phyloP scores from a whole-genome alignment of 53 echinoderm and acorn worm species.

The Henricia sp. region DNA sequence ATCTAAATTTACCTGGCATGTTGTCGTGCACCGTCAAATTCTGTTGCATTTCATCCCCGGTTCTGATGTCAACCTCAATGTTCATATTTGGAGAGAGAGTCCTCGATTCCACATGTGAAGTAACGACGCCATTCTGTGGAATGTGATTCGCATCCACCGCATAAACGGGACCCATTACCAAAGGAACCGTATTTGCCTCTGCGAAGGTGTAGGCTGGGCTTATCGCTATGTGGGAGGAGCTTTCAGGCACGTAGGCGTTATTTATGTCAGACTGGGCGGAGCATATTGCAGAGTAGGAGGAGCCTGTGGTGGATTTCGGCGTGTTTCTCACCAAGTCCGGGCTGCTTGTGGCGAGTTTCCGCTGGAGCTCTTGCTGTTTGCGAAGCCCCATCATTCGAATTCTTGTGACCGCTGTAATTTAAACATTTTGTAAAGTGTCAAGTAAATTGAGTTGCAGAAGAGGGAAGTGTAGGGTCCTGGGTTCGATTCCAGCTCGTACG shows the following conservation, averaged over 20 bases:
- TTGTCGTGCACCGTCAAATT: not conserved
- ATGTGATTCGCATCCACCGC: not conserved
- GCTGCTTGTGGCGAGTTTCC: constrained; percentile 9
- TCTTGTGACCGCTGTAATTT: constrained; percentile 35
- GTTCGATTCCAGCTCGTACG: too few species aligned
- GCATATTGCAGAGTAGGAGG: not conserved
- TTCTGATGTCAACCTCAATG: not conserved
- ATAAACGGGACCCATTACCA: constrained; percentile 26
- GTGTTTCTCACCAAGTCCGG: not conserved
- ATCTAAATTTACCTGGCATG: too few species aligned
- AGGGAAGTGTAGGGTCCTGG: too few species aligned
- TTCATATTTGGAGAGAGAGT: not conserved
- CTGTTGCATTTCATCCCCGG: not conserved
- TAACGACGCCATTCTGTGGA: not conserved
- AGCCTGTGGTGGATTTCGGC: not conserved
- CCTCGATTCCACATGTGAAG: not conserved
- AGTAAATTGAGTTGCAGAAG: too few species aligned
- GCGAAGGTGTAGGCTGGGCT: not conserved
- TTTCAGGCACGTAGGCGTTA: not conserved
- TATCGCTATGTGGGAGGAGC: not conserved
- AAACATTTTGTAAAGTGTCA: too few species aligned
- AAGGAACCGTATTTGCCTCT: not conserved
- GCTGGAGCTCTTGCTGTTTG: constrained; percentile 56
- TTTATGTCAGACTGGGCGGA: constrained; percentile 1
- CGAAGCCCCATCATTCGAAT: constrained; percentile 31